These are phyloP conservation scores for Anabacerthia variegaticeps DNA, from an alignment of 2,797 vertebrate genomes.

Conservation along the genomic window DNA sequence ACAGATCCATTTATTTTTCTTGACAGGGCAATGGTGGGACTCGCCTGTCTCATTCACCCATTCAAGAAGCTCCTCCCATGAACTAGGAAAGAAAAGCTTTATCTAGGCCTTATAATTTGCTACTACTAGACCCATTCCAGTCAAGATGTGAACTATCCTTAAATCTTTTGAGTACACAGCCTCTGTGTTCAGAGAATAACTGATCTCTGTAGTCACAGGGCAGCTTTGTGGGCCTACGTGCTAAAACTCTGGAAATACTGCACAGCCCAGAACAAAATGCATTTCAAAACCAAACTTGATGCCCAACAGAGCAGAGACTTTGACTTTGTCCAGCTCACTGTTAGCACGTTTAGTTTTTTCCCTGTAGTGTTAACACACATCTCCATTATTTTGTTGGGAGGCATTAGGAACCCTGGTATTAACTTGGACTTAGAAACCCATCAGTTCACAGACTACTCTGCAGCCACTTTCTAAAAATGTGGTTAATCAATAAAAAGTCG, in stretches of 20 bases:
- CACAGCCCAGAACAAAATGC: not conserved
- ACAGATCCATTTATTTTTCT: not conserved
- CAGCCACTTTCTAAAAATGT: not conserved
- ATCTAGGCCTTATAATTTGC: not conserved
- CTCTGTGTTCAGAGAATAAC: not conserved
- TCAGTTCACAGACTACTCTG: not conserved
- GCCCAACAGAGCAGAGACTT: not conserved
- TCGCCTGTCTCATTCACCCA: not conserved
- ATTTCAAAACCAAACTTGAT: not conserved
- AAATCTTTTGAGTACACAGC: not conserved
- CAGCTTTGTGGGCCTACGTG: not conserved
- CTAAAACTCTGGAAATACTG: not conserved
- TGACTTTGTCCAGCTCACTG: not conserved
- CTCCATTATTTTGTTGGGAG: not conserved
- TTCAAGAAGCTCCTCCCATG: not conserved
- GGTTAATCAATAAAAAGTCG: not conserved
- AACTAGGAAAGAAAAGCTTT: not conserved
- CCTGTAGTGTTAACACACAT: not conserved
- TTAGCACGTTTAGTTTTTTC: not conserved
- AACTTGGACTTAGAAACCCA: not conserved
- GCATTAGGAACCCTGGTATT: not conserved
- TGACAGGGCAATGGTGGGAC: fast-evolving
- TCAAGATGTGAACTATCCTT: not conserved
- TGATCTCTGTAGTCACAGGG: not conserved
- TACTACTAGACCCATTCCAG: not conserved